Base-by-base conservation (phyloP, 1,140 invertebrate species). In the Augochlora pura region DNA sequence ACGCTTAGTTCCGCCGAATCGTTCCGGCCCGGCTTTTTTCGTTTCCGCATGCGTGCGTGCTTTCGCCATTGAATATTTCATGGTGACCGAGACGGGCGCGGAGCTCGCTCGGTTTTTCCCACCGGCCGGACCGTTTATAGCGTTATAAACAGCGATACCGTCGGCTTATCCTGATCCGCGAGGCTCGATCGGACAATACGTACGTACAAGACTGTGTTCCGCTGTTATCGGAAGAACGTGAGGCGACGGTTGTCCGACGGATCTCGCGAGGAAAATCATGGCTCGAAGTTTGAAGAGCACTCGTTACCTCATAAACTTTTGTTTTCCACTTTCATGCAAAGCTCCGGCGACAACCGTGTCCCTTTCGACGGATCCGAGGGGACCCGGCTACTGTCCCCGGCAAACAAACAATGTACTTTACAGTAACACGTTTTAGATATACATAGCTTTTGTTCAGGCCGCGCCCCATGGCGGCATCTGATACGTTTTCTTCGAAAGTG, bases 401-500 rank as follows among this genome's bases (percentile, higher is more conserved):
- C 59, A 64, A 77, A 83, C 73, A 66, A 86, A 75, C 77, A 67
- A 46, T 69, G 42, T 64, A 77, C 70, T 74, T 86, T 83, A 62
- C 70, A 59, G 77, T 78, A 69, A 85, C 59, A 72, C 60, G 80
- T 83, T 83, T 77, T 65, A 77, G 69, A 60, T 79, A 57, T 46
- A 46, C 42, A 12, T 25, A 52, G 49, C 39, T 39, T 67, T 16
- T 25, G 59, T 52, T 25, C 27, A 39, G 38, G 38, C 69, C 6
- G 75, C 49, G 68, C 25, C 39, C 62, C 23, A 16, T 2, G 32
- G 32, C 46, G 32, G 42, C 70, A 38, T 18, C 74, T 62, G 73
- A 79, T 73, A 84, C 79, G 66, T 46, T 77, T 84, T 78, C 70
- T 78, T 77, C 62, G 14, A 54, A 83, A 78, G 57, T 72, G 68